Evolutionary conservation across 2,888 invertebrate genomes (phyloP).

Genomic region (Papilio elwesi): DNA sequence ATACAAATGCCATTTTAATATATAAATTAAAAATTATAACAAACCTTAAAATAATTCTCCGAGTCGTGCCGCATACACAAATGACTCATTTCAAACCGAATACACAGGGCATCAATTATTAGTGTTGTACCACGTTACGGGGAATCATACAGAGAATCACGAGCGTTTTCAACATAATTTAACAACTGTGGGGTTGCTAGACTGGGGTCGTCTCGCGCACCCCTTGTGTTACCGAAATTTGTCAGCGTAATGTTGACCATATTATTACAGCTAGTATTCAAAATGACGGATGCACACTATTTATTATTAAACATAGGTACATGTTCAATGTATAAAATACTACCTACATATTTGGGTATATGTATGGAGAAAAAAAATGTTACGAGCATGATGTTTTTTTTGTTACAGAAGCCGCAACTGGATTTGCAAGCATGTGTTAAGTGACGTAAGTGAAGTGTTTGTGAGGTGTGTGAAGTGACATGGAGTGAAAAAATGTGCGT

Average conservation of each 20-base stretch:
- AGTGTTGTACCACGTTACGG: constrained; percentile 39
- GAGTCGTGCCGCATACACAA: constrained; percentile 19
- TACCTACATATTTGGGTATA: too few relatives aligned
- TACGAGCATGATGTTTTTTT: constrained; percentile 9
- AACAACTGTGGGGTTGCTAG: constrained; percentile 47
- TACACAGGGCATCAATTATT: constrained; percentile 39
- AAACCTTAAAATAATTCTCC: neutral
- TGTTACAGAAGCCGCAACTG: constrained; percentile 48
- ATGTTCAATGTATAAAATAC: too few relatives aligned
- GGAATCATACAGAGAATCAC: constrained; percentile 50
- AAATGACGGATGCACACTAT: neutral
- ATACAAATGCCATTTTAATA: neutral
- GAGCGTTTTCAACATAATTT: constrained; percentile 57
- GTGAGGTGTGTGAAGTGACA: constrained; percentile 63
- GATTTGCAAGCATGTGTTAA: constrained; percentile 55
- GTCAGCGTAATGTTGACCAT: constrained; percentile 30
- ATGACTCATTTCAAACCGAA: constrained; percentile 35
- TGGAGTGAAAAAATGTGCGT: constrained; percentile 55
- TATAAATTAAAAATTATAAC: neutral
- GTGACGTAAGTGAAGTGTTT: constrained; percentile 60
- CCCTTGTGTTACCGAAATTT: constrained; percentile 38
- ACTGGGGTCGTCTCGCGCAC: constrained; percentile 34
- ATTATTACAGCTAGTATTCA: constrained; percentile 17
- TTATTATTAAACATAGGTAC: neutral
- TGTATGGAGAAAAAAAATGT: neutral